These are phyloP conservation scores for Lophius americanus DNA, from an alignment of 2,797 vertebrate species.

Conservation along the genomic window DNA sequence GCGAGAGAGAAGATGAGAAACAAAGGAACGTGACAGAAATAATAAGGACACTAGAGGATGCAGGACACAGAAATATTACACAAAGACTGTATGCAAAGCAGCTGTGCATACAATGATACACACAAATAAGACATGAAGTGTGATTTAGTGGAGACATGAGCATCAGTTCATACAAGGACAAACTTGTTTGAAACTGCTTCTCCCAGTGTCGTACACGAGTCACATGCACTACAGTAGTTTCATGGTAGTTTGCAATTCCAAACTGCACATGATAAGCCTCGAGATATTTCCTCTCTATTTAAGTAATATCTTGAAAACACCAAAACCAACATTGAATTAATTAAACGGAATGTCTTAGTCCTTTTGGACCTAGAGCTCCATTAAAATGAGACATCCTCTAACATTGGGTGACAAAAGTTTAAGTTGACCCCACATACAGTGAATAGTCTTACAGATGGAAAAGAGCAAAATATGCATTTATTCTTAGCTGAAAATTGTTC, in stretches of 20 bases:
- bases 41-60: slow-evolving; percentile 29
- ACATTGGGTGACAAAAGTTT: too few relatives aligned
- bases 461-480: neutral
- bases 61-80: slow-evolving; percentile 31
- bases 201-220: slow-evolving; percentile 28
- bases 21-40: slow-evolving; percentile 21
- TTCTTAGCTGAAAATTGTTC: neutral
- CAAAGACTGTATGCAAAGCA: slow-evolving; percentile 6
- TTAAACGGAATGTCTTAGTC: neutral
- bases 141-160: slow-evolving; percentile 24
- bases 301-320: slow-evolving; percentile 28
- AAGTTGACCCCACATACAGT: too few relatives aligned
- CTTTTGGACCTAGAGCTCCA: neutral
- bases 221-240: slow-evolving; percentile 62
- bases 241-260: slow-evolving; percentile 46
- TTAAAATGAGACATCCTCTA: too few relatives aligned
- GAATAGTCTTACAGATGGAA: too few relatives aligned
- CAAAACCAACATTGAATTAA: slow-evolving; percentile 29
- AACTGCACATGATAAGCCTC: slow-evolving; percentile 21
- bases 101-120: slow-evolving; percentile 31
- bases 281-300: slow-evolving; percentile 28
- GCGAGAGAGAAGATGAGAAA: slow-evolving; percentile 1
- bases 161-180: slow-evolving; percentile 44
- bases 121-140: slow-evolving; percentile 39
- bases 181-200: slow-evolving; percentile 21